Evolutionary conservation across 2,797 vertebrate genomes (phyloP).

Genomic region (Brachyalestes nurse): DNA sequence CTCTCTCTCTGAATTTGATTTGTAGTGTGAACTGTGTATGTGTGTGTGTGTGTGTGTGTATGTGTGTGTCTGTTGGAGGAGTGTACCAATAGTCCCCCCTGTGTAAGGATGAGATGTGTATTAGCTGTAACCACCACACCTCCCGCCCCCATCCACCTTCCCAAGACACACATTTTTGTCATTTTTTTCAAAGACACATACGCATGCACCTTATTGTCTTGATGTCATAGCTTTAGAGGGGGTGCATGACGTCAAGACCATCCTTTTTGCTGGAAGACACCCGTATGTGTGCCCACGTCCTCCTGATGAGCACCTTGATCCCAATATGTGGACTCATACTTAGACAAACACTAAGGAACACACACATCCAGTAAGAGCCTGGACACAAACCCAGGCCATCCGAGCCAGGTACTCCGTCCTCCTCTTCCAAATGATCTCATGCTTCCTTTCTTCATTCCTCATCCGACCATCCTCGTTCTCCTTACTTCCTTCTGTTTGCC

Average conservation of each 20-base stretch:
- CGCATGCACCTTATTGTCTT: slow-evolving; percentile 39
- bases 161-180: slow-evolving; percentile 20
- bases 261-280: neutral
- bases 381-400: slow-evolving; percentile 18
- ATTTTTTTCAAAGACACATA: neutral
- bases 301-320: slow-evolving; percentile 11
- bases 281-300: neutral
- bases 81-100: slow-evolving; percentile 40
- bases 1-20: slow-evolving; percentile 62
- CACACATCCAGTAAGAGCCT: slow-evolving; percentile 30
- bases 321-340: slow-evolving; percentile 5
- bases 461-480: slow-evolving; percentile 20
- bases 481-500: slow-evolving; percentile 50
- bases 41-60: slow-evolving; percentile 63
- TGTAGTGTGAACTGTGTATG: slow-evolving; percentile 61
- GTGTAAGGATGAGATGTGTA: slow-evolving; percentile 40
- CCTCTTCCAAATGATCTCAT: slow-evolving; percentile 51
- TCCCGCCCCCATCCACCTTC: slow-evolving; percentile 17
- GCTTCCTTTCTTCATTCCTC: slow-evolving; percentile 42
- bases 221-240: slow-evolving; percentile 61
- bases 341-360: slow-evolving; percentile 65
- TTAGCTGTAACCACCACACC: slow-evolving; percentile 32
- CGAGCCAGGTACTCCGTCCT: slow-evolving; percentile 27
- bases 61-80: slow-evolving; percentile 66
- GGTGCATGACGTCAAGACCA: slow-evolving; percentile 57